Conservation (phyloP, 2,113 vertebrate genomes). For the Regulus satrapa region DNA sequence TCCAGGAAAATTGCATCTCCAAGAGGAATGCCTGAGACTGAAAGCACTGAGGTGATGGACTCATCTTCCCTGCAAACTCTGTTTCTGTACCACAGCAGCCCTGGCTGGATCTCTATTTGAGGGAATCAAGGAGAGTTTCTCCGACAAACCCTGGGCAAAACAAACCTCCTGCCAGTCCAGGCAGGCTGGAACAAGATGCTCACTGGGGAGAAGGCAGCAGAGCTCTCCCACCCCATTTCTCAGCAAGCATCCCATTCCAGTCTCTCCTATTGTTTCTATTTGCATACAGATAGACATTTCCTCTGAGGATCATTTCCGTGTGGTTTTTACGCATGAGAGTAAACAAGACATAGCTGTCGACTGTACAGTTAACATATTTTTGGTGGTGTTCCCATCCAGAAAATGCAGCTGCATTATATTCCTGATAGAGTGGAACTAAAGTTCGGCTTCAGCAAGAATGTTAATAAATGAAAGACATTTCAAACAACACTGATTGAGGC, state of each 20-base stretch:
- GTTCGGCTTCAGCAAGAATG: neutral
- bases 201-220: neutral
- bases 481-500: constrained; percentile 35
- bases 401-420: constrained; percentile 58
- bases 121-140: neutral
- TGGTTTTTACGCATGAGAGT: neutral
- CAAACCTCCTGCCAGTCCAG: neutral
- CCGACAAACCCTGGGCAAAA: neutral
- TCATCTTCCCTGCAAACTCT: neutral
- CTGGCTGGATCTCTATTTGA: neutral
- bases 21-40: neutral
- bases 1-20: neutral
- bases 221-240: neutral
- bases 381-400: constrained; percentile 43
- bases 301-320: neutral
- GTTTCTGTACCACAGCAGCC: neutral
- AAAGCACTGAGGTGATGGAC: neutral
- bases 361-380: constrained; percentile 39
- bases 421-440: constrained; percentile 45
- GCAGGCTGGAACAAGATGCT: neutral
- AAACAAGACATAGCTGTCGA: constrained; percentile 31
- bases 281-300: neutral
- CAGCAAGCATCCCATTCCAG: neutral
- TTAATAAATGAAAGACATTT: constrained; percentile 45
- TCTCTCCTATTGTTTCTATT: neutral